A percentile compares a stretch with the other conserved stretches of the same genome.
Conservation (phyloP, 2,113 vertebrate genomes). For the Mirza zaza region DNA sequence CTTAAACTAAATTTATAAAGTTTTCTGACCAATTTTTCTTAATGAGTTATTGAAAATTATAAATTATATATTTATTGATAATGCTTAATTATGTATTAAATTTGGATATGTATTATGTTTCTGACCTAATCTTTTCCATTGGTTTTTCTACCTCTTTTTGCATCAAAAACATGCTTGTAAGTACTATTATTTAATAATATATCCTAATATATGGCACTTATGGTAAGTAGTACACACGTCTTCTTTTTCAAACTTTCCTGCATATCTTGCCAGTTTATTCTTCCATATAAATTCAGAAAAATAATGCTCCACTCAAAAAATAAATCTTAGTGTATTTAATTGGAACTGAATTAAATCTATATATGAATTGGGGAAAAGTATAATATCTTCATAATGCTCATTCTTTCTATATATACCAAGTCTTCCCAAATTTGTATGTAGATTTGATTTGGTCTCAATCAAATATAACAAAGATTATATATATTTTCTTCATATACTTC, state of each 20-base stretch:
- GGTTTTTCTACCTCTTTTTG: not conserved
- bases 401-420: not conserved
- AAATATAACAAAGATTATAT: not conserved
- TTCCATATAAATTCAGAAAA: not conserved
- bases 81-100: not conserved
- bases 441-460: not conserved
- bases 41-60: not conserved
- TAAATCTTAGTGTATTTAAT: not conserved
- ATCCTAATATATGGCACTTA: not conserved
- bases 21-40: not conserved
- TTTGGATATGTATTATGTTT: not conserved
- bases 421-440: not conserved
- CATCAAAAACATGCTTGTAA: not conserved
- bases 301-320: not conserved
- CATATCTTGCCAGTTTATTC: not conserved
- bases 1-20: not conserved
- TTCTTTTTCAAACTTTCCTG: not conserved
- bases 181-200: not conserved
- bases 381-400: not conserved
- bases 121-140: not conserved
- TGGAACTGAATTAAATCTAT: not conserved
- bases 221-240: not conserved
- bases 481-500: not conserved
- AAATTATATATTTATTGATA: not conserved
- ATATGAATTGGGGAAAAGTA: not conserved